phyloP scores from a whole-genome alignment of 2,113 vertebrate species.

The Sturnira hondurensis region DNA sequence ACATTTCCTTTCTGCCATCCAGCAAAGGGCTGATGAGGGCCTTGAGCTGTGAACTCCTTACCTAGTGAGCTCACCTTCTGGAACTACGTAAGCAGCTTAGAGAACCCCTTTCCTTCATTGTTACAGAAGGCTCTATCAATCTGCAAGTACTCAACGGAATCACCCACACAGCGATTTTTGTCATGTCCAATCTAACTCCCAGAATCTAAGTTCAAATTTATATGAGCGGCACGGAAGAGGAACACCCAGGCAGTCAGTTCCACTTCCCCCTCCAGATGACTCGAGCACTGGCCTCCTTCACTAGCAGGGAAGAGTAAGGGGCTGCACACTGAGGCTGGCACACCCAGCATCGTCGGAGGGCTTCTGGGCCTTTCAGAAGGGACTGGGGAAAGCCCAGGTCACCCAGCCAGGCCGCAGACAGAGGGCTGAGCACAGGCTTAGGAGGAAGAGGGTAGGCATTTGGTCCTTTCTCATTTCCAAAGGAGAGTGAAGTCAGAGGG shows the following conservation, averaged over 20 bases:
- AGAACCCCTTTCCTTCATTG: constrained; percentile 62
- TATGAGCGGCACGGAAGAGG: constrained; percentile 57
- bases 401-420: not conserved
- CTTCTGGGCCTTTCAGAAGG: not conserved
- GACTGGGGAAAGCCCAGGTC: constrained; percentile 6
- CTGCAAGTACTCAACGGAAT: constrained; percentile 65
- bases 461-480: not conserved
- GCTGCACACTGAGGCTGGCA: constrained; percentile 24
- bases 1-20: not conserved
- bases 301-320: constrained; percentile 6
- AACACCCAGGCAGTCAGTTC: constrained; percentile 64
- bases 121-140: constrained; percentile 64
- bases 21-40: constrained; percentile 58
- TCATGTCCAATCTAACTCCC: constrained; percentile 68
- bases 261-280: constrained; percentile 46
- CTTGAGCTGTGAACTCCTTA: not conserved
- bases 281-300: constrained; percentile 42
- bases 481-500: not conserved
- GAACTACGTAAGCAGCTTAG: constrained; percentile 14
- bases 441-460: not conserved
- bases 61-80: constrained; percentile 72
- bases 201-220: constrained; percentile 65
- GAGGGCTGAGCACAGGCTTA: not conserved
- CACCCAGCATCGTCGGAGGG: not conserved
- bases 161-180: constrained; percentile 63